Evolutionary conservation across 1,140 invertebrate genomes (phyloP).

Genomic region (Drosophila biarmipes): DNA sequence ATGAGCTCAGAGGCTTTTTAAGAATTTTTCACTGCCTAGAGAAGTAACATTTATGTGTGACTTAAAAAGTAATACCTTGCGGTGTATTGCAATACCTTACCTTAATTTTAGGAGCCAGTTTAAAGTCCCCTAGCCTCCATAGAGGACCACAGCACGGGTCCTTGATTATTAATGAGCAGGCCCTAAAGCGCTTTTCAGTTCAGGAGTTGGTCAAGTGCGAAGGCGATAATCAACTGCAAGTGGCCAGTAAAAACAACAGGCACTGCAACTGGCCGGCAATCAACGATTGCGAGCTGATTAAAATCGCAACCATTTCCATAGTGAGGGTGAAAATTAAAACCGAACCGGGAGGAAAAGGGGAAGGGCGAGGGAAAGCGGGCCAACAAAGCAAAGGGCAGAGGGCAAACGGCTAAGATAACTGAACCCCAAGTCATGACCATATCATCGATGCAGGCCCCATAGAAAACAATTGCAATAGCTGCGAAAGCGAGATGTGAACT

Average conservation of each 20-base stretch:
- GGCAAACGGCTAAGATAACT: conserved; percentile 55
- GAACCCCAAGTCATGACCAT: conserved; percentile 58
- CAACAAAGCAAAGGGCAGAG: conserved; percentile 1
- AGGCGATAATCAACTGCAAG: conserved; percentile 58
- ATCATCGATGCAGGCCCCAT: conserved; percentile 61
- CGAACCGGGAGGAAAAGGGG: neutral
- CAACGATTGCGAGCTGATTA: conserved; percentile 70
- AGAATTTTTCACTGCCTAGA: neutral
- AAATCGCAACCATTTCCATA: conserved; percentile 60
- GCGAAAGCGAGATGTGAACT: conserved; percentile 21
- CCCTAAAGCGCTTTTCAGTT: conserved; percentile 17
- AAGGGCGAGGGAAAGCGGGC: neutral
- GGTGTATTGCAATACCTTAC: no score
- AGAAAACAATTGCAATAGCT: conserved; percentile 73
- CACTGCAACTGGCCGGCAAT: conserved; percentile 35
- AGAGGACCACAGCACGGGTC: neutral
- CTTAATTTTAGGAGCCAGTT: neutral
- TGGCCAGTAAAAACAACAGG: conserved; percentile 22
- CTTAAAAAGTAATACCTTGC: no score
- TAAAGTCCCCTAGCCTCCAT: conserved; percentile 10
- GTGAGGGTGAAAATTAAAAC: conserved; percentile 60
- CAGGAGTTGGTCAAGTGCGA: conserved; percentile 12
- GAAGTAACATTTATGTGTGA: no score
- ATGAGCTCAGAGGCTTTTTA: no score
- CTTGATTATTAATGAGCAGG: conserved; percentile 30